Base-by-base conservation (phyloP, 2,888 invertebrate species). In the Anthophora plumipes region DNA sequence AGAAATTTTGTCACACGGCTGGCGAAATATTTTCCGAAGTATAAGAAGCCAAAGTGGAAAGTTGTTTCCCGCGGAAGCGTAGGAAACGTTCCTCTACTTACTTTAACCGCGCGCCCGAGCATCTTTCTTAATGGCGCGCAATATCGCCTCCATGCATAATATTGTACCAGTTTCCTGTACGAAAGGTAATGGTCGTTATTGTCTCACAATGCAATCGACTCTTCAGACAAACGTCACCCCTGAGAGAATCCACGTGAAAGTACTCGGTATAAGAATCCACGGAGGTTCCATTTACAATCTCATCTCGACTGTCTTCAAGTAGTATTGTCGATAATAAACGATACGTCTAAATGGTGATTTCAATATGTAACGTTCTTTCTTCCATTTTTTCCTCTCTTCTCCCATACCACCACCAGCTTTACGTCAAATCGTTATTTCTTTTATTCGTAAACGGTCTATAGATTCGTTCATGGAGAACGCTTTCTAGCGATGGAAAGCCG, bases 401-500 rank as follows among this genome's bases (percentile, higher is more conserved):
- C 22, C 25, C 46, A n/a, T n/a, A n/a, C n/a, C n/a, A n/a, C n/a
- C n/a, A n/a, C n/a, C n/a, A n/a, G n/a, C n/a, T n/a, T n/a, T n/a
- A n/a, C n/a, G n/a, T n/a, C n/a, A n/a, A n/a, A n/a, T 57, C 31
- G 9, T 5, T 5, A 8, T 9, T 12, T 57, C 48, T n/a, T 31
- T 31, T 31, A 4, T 31, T 31, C 31, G 31, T 31, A 31, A 31
- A 60, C 48, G 17, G 37, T 1, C 3, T 7, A 25, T 6, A 11
- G 9, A 39, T 48, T 31, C 25, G 50, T 46, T 37, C 43, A 39
- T 12, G 39, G 9, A 12, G 59, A 74, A 74, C 60, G 68, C 68
- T 78, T 78, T 78, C 77, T 68, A 78, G 43, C 57, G 63, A 37
- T 63, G 31, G 76, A 75, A 68, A 63, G 74, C 52, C 43, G 11